phyloP scores from a whole-genome alignment of 2,888 invertebrate species.

The Cynaeus angustus region DNA sequence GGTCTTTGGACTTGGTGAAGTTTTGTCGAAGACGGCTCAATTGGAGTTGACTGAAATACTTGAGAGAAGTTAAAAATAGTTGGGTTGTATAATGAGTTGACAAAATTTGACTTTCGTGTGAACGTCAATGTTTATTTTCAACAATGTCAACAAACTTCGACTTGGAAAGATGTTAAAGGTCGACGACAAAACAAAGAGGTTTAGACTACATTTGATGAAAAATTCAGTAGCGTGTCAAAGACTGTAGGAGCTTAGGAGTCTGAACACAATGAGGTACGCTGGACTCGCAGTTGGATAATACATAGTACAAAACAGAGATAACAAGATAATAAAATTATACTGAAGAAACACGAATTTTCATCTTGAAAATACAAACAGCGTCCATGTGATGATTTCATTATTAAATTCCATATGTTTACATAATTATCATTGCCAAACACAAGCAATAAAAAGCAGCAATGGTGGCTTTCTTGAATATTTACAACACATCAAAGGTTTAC shows the following conservation, averaged over 20 bases:
- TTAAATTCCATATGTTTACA: not conserved
- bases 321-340: not conserved
- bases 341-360: too few species aligned
- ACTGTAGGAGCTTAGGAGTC: too few species aligned
- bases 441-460: conserved; percentile 6
- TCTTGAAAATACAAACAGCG: too few species aligned
- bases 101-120: not conserved
- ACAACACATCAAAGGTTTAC: conserved; percentile 20
- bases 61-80: conserved; percentile 20
- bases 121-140: conserved; percentile 12
- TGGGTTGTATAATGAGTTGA: conserved; percentile 7
- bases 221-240: not conserved
- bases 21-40: conserved; percentile 16
- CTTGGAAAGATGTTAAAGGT: not conserved
- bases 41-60: conserved; percentile 22
- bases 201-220: not conserved
- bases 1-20: conserved; percentile 20
- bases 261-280: too few species aligned
- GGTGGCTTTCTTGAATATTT: conserved; percentile 9
- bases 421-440: conserved; percentile 11
- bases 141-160: conserved; percentile 3
- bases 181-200: not conserved
- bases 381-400: not conserved
- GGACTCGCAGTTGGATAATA: too few species aligned
- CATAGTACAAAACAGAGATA: not conserved